Evolutionary conservation across 1,140 invertebrate genomes (phyloP).

Genomic region (Pogonognathellus flavescens): DNA sequence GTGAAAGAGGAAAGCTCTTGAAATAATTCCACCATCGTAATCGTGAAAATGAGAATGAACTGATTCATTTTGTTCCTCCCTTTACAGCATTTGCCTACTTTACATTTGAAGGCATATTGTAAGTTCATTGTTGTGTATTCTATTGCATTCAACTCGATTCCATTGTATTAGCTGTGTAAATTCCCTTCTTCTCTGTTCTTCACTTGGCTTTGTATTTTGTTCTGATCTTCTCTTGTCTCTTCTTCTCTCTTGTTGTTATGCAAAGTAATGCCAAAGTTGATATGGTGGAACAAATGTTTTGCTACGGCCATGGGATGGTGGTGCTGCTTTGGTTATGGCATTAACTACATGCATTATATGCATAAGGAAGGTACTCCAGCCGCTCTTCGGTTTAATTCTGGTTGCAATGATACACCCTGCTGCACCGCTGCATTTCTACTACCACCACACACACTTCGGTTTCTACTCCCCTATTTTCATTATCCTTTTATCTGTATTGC

Average conservation of each 20-base stretch:
- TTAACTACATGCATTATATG: no score
- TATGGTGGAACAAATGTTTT: conserved; percentile 43
- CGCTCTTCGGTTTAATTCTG: not conserved
- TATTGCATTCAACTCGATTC: not conserved
- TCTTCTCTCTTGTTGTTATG: not conserved
- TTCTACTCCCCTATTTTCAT: conserved; percentile 10
- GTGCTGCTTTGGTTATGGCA: no score
- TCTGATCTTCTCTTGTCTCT: no score
- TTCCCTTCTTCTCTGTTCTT: not conserved
- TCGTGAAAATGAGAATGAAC: not conserved
- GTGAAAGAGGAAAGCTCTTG: not conserved
- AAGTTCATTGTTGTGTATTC: not conserved
- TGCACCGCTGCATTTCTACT: not conserved
- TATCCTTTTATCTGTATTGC: conserved; percentile 29
- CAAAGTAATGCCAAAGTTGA: conserved; percentile 25
- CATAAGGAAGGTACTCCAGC: no score
- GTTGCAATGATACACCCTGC: not conserved
- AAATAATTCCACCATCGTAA: not conserved
- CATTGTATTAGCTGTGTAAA: conserved; percentile 34
- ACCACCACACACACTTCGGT: not conserved
- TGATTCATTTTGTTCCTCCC: not conserved
- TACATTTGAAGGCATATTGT: conserved; percentile 30
- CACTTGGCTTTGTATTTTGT: no score
- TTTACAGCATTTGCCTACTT: not conserved
- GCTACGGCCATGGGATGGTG: not conserved